Conservation (phyloP, 2,888 invertebrate genomes). For the Criorhina ranunculi region DNA sequence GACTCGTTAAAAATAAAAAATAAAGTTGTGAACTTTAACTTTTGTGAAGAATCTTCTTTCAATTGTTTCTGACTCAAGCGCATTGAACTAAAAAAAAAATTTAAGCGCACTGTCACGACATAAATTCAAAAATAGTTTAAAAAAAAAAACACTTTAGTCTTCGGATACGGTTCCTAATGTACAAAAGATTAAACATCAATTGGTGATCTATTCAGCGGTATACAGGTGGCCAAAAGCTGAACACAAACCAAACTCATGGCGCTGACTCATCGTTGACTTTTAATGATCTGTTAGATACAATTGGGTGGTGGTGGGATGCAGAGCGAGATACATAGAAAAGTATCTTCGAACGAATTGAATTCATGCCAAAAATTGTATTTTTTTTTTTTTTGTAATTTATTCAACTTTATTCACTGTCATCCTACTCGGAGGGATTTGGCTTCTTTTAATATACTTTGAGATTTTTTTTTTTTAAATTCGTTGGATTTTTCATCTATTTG, state of each 20-base stretch:
- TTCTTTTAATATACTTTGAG: conserved; percentile 31
- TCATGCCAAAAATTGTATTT: conserved; percentile 54
- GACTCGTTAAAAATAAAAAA: neutral
- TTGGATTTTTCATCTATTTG: conserved; percentile 20
- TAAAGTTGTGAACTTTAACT: neutral
- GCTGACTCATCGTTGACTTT: conserved; percentile 51
- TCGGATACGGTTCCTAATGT: conserved; percentile 30
- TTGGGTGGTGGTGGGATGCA: neutral
- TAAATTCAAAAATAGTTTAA: conserved; percentile 54
- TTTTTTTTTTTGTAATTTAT: conserved; percentile 15
- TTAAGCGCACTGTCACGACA: conserved; percentile 48
- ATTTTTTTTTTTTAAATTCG: conserved; percentile 9
- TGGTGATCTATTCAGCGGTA: neutral
- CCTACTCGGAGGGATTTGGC: conserved; percentile 19
- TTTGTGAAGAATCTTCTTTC: neutral
- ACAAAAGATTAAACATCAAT: conserved; percentile 12
- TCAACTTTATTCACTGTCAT: conserved; percentile 62
- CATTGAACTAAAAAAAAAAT: conserved; percentile 31
- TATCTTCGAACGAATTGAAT: conserved; percentile 66
- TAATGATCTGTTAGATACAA: conserved; percentile 45
- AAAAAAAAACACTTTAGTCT: conserved; percentile 24
- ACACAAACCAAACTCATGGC: neutral
- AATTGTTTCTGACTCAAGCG: neutral
- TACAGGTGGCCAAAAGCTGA: conserved; percentile 46
- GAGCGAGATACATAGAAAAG: conserved; percentile 11